A percentile compares a stretch with the other conserved stretches of the same genome.
Conservation (phyloP, 2,797 vertebrate species). For the Saxicola maurus region DNA sequence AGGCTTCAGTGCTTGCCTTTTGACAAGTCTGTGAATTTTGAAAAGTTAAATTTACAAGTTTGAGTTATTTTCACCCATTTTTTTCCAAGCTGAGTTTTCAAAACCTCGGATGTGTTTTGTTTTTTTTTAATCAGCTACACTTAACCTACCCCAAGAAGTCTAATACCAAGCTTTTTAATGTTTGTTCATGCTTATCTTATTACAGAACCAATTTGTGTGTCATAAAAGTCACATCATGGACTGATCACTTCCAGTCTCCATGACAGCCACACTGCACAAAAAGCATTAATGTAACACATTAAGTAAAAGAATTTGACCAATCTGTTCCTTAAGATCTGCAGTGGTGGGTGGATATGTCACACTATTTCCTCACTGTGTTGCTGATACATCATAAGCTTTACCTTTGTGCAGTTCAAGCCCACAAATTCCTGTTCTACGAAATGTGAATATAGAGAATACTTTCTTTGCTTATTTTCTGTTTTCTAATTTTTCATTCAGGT, state of each 20-base stretch:
- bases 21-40: background rate
- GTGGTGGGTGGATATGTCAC: background rate
- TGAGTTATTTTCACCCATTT: background rate
- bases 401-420: background rate
- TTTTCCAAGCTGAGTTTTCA: background rate
- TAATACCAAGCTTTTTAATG: background rate
- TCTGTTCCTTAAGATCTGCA: background rate
- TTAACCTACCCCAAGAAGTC: background rate
- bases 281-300: background rate
- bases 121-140: background rate
- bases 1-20: background rate
- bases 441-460: background rate
- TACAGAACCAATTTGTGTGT: background rate
- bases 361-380: background rate
- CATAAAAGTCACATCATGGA: background rate
- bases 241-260: background rate
- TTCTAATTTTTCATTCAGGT: background rate
- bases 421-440: background rate
- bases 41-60: background rate
- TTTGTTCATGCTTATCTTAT: background rate
- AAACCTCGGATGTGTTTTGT: background rate
- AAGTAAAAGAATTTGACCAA: background rate
- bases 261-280: background rate
- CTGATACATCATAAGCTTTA: background rate
- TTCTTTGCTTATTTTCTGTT: background rate